phyloP scores from a whole-genome alignment of 2,113 vertebrate genomes.

The Odocoileus hemionus region DNA sequence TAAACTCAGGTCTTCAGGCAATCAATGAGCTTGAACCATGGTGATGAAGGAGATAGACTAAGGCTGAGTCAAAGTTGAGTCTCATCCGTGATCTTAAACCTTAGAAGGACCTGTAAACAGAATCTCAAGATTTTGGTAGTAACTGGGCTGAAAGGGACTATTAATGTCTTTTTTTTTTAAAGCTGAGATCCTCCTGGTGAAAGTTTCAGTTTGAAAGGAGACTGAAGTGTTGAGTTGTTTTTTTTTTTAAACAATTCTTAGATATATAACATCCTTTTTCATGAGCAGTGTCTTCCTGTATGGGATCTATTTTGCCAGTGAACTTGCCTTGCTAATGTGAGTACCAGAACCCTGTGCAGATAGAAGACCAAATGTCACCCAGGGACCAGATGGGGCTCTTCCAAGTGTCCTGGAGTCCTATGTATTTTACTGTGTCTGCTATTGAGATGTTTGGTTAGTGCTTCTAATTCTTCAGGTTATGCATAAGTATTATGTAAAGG shows the following conservation, averaged over 20 bases:
- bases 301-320: background rate
- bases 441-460: background rate
- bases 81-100: background rate
- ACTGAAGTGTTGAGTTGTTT: background rate
- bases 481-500: background rate
- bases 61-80: background rate
- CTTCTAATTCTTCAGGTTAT: background rate
- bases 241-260: background rate
- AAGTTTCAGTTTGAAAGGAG: constrained; percentile 16
- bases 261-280: background rate
- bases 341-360: background rate
- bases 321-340: background rate
- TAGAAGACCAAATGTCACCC: background rate
- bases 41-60: background rate
- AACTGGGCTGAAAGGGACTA: background rate
- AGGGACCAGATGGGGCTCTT: background rate
- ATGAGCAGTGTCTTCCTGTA: background rate
- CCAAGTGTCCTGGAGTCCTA: background rate
- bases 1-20: background rate
- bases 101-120: background rate
- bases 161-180: background rate
- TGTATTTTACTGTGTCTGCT: background rate
- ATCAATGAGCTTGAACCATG: background rate
- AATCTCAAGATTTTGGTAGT: background rate
- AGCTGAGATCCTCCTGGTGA: background rate